These are phyloP conservation scores for Ceratina japonica DNA, from an alignment of 1,140 invertebrate species.

Conservation along the genomic window DNA sequence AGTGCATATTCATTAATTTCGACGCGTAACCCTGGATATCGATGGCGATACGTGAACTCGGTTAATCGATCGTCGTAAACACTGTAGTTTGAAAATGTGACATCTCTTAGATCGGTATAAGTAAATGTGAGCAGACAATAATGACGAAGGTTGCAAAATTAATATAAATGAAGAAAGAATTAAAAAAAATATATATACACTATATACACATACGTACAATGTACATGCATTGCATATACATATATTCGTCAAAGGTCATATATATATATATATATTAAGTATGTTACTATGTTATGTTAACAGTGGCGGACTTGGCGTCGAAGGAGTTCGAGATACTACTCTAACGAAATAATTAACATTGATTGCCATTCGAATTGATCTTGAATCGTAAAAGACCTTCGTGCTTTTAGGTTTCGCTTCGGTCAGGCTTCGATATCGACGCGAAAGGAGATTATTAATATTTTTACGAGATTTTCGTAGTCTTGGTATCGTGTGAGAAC, in stretches of 20 bases:
- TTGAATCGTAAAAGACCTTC: too few species aligned
- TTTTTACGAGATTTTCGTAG: too few species aligned
- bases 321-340: too few species aligned
- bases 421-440: too few species aligned
- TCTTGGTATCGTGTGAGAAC: too few species aligned
- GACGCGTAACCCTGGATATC: conserved; percentile 3
- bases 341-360: too few species aligned
- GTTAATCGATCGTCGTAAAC: conserved; percentile 19
- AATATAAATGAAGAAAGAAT: conserved; percentile 47
- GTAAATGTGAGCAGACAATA: conserved; percentile 79
- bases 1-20: background rate
- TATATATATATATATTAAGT: conserved; percentile 40
- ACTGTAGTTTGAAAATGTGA: background rate
- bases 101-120: conserved; percentile 69
- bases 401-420: too few species aligned
- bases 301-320: too few species aligned
- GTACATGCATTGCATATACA: conserved; percentile 15
- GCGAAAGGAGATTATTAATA: too few species aligned
- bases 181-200: conserved; percentile 45
- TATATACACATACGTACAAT: conserved; percentile 46
- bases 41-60: conserved; percentile 21
- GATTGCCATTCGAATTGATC: too few species aligned
- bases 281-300: conserved; percentile 29
- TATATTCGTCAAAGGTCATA: too few species aligned
- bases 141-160: conserved; percentile 67